Base-by-base conservation (phyloP, 2,113 vertebrate genomes). In the Catharus minimus region DNA sequence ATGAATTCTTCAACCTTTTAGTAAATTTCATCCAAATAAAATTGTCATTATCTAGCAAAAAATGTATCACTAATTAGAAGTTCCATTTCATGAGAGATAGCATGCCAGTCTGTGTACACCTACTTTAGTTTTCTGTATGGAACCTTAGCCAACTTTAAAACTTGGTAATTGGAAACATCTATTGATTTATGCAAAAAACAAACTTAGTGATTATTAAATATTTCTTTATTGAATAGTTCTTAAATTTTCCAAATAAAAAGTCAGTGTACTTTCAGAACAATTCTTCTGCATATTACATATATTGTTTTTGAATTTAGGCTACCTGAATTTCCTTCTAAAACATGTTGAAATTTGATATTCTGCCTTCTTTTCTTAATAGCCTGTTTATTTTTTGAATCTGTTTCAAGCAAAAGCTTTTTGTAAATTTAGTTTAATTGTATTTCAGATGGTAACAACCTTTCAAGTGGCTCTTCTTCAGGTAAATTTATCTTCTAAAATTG, bases 381-480 rank as follows among this genome's bases (percentile, higher is more conserved):
- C 64, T 94, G 49, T 56, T 94, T 90, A 83, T 56, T 82, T 89
- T 50, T 58, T 90, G 4, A 93, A 72, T 17, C 73, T 93, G 30
- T 88, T 84, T 80, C 41, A 79, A 95, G 32, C 8, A 47, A 93
- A 85, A 93, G 72, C 86, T 94, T 82, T 93, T 88, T 92, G 88
- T 96, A 95, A 96, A 95, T 93, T 77, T 90, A 96, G 92, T 95
- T 96, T 95, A 95, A 94, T 97, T 97, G 91, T 94, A 93, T 97
- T 97, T 96, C 96, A 97, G 95, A 96, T 97, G 94, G 93, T 94
- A 97, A 95, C 92, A 96, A 95, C 92, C 60, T 96, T 94, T 97
- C 96, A 3, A 97, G 95, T 95, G 95, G 94, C 91, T 95, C 94
- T 96, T 95, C 94, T 76, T 94, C 96, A 97, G 97, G 96, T 97